Conservation (phyloP, 2,113 vertebrate species). For the Pomatostomus ruficeps region DNA sequence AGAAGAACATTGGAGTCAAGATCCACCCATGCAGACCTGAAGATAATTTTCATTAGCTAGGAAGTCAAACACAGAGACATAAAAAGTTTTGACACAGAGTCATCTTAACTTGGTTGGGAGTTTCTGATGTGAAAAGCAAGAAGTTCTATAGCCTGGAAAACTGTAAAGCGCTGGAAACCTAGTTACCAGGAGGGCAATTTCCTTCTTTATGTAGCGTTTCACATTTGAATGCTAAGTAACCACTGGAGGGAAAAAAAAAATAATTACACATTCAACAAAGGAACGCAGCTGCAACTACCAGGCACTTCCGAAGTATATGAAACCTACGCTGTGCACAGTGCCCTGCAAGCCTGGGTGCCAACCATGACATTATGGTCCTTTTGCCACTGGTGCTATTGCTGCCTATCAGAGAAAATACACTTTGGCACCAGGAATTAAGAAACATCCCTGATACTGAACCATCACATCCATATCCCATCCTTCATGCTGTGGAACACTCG, state of each 20-base stretch:
- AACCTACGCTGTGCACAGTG: not conserved
- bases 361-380: not conserved
- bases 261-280: not conserved
- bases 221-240: not conserved
- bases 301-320: not conserved
- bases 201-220: constrained; percentile 32
- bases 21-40: constrained; percentile 1
- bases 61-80: constrained; percentile 3
- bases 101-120: constrained; percentile 15
- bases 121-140: constrained; percentile 14
- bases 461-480: not conserved
- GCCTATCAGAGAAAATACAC: not conserved
- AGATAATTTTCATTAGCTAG: constrained; percentile 16
- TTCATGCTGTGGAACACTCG: not conserved
- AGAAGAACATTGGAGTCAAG: not conserved
- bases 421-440: not conserved
- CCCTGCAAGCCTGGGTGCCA: not conserved
- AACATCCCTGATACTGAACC: not conserved
- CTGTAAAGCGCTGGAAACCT: not conserved
- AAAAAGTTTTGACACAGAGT: constrained; percentile 11
- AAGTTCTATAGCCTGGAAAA: constrained; percentile 1
- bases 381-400: not conserved
- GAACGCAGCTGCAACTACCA: not conserved
- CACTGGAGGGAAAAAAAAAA: not conserved
- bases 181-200: constrained; percentile 1